Conservation (phyloP, 2,888 invertebrate species). For the Scaptomyza reducta region DNA sequence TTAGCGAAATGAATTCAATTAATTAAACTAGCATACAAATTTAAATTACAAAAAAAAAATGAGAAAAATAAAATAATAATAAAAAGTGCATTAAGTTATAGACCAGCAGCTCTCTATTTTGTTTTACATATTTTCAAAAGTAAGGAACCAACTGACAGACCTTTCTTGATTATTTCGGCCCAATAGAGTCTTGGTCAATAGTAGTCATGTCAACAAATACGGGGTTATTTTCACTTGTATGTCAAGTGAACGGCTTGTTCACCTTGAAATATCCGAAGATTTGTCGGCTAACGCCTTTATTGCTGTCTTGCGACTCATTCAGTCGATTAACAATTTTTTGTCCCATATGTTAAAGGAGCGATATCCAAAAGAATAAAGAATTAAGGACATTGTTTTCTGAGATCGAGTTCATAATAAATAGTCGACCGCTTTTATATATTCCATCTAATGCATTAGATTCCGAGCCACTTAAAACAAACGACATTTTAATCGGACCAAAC, state of each 20-base stretch:
- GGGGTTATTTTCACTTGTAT: too few species aligned
- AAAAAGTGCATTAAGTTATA: too few species aligned
- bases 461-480: not conserved
- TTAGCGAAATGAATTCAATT: too few species aligned
- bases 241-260: constrained; percentile 1
- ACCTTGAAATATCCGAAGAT: too few species aligned
- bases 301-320: constrained; percentile 4
- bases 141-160: constrained; percentile 8
- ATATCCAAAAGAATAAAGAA: too few species aligned
- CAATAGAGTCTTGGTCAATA: constrained; percentile 14
- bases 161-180: constrained; percentile 16
- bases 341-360: too few species aligned
- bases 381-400: not conserved
- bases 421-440: not conserved
- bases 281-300: constrained; percentile 13
- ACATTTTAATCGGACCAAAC: not conserved
- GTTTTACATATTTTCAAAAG: too few species aligned
- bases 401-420: not conserved
- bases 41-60: too few species aligned
- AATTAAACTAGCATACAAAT: too few species aligned
- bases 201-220: too few species aligned
- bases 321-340: not conserved
- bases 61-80: too few species aligned
- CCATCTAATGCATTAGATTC: not conserved
- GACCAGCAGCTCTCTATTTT: too few species aligned